Conservation (phyloP, 2,888 invertebrate genomes). For the Cactoblastis cactorum region DNA sequence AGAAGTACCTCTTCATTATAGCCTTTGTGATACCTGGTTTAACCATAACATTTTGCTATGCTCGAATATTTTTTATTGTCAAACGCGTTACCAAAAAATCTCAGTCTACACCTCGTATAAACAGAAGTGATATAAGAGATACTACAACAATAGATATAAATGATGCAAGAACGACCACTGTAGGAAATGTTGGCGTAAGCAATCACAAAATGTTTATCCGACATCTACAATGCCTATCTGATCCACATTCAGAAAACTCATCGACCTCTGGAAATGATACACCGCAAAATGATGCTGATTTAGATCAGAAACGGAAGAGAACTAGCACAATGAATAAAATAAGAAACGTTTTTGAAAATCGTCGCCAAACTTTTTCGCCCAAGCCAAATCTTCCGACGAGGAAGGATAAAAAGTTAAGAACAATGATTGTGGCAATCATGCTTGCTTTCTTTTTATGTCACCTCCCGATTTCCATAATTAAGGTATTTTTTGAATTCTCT, state of each 20-base stretch:
- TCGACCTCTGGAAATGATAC: constrained; percentile 44
- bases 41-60: constrained; percentile 90
- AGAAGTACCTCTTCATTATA: constrained; percentile 87
- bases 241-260: constrained; percentile 23
- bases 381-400: constrained; percentile 84
- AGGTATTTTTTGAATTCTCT: constrained; percentile 84
- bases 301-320: constrained; percentile 45
- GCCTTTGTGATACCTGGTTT: constrained; percentile 92
- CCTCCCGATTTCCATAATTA: constrained; percentile 93
- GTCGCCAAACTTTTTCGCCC: constrained; percentile 49
- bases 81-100: constrained; percentile 83
- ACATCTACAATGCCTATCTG: constrained; percentile 16
- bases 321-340: constrained; percentile 38
- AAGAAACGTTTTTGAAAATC: constrained; percentile 46
- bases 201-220: neutral
- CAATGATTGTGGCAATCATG: constrained; percentile 95
- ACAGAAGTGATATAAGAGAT: constrained; percentile 14
- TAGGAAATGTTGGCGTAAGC: neutral
- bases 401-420: constrained; percentile 86
- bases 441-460: constrained; percentile 94
- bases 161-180: neutral
- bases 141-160: neutral
- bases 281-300: constrained; percentile 29
- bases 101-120: constrained; percentile 44
- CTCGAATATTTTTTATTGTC: constrained; percentile 89